Evolutionary conservation across 1,140 invertebrate genomes (phyloP).

Genomic region (Hycleus phaleratus): DNA sequence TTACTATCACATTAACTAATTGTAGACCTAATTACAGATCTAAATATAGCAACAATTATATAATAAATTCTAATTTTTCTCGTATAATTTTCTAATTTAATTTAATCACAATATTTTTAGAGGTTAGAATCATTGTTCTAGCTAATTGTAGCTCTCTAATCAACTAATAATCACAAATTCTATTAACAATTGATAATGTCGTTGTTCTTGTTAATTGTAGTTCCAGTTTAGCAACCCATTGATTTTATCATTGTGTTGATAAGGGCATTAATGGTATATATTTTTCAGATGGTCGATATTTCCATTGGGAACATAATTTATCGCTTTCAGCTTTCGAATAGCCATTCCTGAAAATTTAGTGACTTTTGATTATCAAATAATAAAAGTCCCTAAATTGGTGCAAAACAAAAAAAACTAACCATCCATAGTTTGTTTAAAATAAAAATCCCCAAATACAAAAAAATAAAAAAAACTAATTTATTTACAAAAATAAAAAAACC

Average conservation of each 20-base stretch:
- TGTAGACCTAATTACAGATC: too few species aligned
- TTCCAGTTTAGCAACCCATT: too few species aligned
- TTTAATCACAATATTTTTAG: too few species aligned
- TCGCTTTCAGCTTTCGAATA: conserved; percentile 50
- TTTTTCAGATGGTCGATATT: conserved; percentile 56
- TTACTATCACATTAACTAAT: too few species aligned
- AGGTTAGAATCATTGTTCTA: too few species aligned
- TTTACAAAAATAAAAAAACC: conserved; percentile 1
- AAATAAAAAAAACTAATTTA: neutral
- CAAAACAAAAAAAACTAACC: conserved; percentile 40
- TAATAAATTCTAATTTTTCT: too few species aligned
- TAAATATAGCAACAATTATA: too few species aligned
- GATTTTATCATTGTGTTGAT: neutral
- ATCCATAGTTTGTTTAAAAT: conserved; percentile 38
- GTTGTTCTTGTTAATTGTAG: too few species aligned
- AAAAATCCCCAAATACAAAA: neutral
- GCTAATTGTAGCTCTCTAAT: too few species aligned
- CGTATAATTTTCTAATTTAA: too few species aligned
- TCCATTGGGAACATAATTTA: conserved; percentile 52
- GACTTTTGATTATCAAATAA: neutral
- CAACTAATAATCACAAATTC: too few species aligned
- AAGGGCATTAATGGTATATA: conserved; percentile 40
- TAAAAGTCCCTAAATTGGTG: neutral
- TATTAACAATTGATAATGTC: too few species aligned
- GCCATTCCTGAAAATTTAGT: conserved; percentile 45